Base-by-base conservation (phyloP, 1,140 invertebrate species). In the Spodoptera frugiperda region DNA sequence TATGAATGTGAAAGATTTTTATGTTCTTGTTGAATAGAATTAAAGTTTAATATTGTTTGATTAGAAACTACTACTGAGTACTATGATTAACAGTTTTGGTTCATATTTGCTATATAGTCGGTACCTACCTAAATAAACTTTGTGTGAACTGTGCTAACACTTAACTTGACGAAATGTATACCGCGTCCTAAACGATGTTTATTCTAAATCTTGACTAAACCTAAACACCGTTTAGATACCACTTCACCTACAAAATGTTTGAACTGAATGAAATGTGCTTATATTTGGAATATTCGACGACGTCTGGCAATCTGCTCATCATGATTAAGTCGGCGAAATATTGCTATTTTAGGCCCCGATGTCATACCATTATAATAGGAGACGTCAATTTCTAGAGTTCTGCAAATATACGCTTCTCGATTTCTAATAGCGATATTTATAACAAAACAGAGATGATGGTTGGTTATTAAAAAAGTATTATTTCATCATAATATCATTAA, bases 111-210 rank as follows among this genome's bases (percentile, higher is more conserved):
- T 1, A 5, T 2, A 5, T 30, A 9, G 33, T 6, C 33, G 6
- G 33, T 39, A 39, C 33, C 33, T 39, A 10, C 33, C 9, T 39
- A 39, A 39, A 6, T 39, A 39, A 39, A 39, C 33, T 39, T 39
- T 63, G 59, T 9, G 39, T 63, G 33, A 65, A 65, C 19, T 67
- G 39, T 33, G 30, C 57, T 61, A 61, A 48, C 46, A 19, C 48
- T 65, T 65, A 9, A 33, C 14, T 30, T 14, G 30, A 39, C 57
- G 39, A 39, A 61, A 61, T 21, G 6, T 33, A 33, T 25, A 49
- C 39, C 46, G 46, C 63, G 17, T 65, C 61, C 61, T 65, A 39
- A 46, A 21, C 8, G 15, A 65, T 65, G 46, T 65, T 65, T 65
- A 19, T 44, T 65, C 33, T 39, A 39, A 39, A 39, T 6, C 12